phyloP scores from a whole-genome alignment of 2,797 vertebrate species.

The Hyperoplus lanceolatus region DNA sequence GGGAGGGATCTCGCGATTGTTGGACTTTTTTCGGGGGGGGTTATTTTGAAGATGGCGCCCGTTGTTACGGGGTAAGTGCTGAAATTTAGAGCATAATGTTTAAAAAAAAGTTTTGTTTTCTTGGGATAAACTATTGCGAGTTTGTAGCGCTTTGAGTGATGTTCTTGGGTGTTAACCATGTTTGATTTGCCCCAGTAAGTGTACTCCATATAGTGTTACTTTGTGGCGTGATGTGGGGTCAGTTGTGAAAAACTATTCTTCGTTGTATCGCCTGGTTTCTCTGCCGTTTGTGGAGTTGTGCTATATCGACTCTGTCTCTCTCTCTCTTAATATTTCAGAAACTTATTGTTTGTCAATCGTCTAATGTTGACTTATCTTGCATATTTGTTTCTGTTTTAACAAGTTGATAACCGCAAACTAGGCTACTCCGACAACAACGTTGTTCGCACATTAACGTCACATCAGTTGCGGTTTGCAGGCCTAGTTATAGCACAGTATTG shows the following conservation, averaged over 20 bases:
- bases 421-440: not conserved
- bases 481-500: not conserved
- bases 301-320: not conserved
- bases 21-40: constrained; percentile 70
- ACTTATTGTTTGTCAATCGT: not conserved
- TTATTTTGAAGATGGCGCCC: constrained; percentile 99
- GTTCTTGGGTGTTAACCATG: not conserved
- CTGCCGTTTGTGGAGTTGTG: constrained; percentile 29
- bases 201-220: constrained; percentile 10
- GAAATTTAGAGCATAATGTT: constrained; percentile 62
- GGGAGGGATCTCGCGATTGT: constrained; percentile 92
- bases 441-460: not conserved
- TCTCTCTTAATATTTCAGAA: not conserved
- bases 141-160: not conserved
- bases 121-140: not conserved
- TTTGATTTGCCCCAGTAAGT: not conserved
- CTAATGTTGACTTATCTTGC: not conserved
- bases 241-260: constrained; percentile 59
- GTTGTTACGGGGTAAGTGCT: constrained; percentile 97
- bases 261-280: constrained; percentile 33
- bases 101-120: constrained; percentile 35
- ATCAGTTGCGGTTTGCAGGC: not conserved
- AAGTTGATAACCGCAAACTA: not conserved
- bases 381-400: not conserved
- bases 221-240: constrained; percentile 39